Evolutionary conservation across 1,140 invertebrate genomes (phyloP).

Genomic region (Listronotus oregonensis): DNA sequence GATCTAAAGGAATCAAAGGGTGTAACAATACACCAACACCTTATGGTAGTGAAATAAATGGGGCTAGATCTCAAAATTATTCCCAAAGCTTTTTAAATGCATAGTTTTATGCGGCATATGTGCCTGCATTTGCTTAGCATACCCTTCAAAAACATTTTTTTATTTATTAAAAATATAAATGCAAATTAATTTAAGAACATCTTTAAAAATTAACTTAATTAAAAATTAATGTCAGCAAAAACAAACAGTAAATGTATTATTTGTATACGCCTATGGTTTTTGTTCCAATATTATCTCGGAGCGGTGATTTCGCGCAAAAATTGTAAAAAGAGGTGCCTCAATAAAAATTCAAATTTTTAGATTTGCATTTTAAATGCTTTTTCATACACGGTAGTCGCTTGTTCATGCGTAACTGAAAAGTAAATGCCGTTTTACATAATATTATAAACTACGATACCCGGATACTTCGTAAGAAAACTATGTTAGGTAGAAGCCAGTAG

Average conservation of each 20-base stretch:
- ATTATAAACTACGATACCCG: slow-evolving; percentile 33
- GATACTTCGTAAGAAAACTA: slow-evolving; percentile 10
- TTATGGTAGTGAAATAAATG: too few species aligned
- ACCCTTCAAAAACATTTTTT: too few species aligned
- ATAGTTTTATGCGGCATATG: too few species aligned
- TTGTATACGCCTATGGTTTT: slow-evolving; percentile 8
- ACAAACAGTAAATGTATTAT: not conserved
- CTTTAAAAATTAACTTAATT: slow-evolving; percentile 4
- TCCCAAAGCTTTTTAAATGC: too few species aligned
- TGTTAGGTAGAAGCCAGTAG: too few species aligned
- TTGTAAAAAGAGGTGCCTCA: slow-evolving; percentile 35
- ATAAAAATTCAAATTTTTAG: slow-evolving; percentile 53
- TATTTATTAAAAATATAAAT: too few species aligned
- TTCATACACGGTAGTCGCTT: slow-evolving; percentile 49
- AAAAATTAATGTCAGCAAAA: too few species aligned
- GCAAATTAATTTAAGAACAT: not conserved
- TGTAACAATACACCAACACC: too few species aligned
- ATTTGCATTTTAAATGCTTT: slow-evolving; percentile 55
- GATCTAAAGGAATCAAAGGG: too few species aligned
- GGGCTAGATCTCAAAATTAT: too few species aligned
- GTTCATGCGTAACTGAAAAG: slow-evolving; percentile 50
- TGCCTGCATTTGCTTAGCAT: too few species aligned
- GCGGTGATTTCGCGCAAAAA: slow-evolving; percentile 29
- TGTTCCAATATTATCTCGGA: slow-evolving; percentile 13
- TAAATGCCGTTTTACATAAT: slow-evolving; percentile 46